A percentile compares a stretch with the other conserved stretches of the same genome.
Evolutionary conservation across 2,888 invertebrate species (phyloP).

Genomic region (Nomada ruficornis): DNA sequence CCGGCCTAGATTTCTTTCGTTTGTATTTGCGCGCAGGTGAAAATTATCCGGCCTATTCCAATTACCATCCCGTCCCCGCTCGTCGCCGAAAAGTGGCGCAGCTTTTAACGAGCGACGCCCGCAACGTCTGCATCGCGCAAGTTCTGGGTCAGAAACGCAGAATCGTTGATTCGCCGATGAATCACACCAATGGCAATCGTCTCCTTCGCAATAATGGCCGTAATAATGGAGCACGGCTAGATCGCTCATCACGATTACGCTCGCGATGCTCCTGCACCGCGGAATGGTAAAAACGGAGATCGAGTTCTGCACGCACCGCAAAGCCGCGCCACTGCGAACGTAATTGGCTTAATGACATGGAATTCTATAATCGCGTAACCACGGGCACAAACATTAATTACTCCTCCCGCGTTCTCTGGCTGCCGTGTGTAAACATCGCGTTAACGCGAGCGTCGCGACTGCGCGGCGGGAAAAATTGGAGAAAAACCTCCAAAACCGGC

Average conservation of each 20-base stretch:
- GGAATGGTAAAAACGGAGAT: slow-evolving; percentile 41
- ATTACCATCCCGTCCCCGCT: background rate
- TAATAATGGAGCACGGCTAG: slow-evolving; percentile 63
- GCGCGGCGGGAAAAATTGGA: background rate
- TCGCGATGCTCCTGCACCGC: slow-evolving; percentile 37
- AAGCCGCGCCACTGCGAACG: slow-evolving; percentile 16
- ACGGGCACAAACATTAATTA: slow-evolving; percentile 20
- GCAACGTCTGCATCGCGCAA: slow-evolving; percentile 14
- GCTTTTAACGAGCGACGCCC: no score
- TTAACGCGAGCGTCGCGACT: slow-evolving; percentile 12
- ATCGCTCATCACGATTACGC: slow-evolving; percentile 67
- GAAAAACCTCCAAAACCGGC: background rate
- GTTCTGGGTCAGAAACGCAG: slow-evolving; percentile 39
- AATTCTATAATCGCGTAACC: slow-evolving; percentile 44
- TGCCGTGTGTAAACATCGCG: slow-evolving; percentile 24
- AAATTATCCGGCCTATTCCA: background rate
- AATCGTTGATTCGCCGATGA: slow-evolving; percentile 54
- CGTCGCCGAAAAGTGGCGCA: no score
- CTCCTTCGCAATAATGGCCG: slow-evolving; percentile 67
- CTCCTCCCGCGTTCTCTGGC: slow-evolving; percentile 7
- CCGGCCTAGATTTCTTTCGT: background rate
- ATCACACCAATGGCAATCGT: slow-evolving; percentile 63
- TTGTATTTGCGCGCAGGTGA: no score
- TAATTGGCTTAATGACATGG: slow-evolving; percentile 45
- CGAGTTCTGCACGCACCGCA: slow-evolving; percentile 32